phyloP scores from a whole-genome alignment of 2,888 invertebrate species.

The Prenolepis imparis region DNA sequence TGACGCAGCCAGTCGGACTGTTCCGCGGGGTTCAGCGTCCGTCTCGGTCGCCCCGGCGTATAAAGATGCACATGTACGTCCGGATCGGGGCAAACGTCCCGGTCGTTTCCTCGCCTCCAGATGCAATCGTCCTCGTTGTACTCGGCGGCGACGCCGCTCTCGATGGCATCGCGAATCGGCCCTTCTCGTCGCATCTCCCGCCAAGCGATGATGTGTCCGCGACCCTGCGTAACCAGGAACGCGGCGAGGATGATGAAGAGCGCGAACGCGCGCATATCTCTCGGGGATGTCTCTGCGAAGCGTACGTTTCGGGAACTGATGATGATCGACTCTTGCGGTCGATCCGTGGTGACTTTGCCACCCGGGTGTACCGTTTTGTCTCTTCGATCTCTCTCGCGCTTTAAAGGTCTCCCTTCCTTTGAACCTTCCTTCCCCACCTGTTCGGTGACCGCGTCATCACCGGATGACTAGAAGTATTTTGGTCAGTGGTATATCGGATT shows the following conservation, averaged over 20 bases:
- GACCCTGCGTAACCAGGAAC: background rate
- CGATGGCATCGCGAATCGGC: slow-evolving; percentile 84
- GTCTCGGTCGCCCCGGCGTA: slow-evolving; percentile 87
- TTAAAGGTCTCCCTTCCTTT: slow-evolving; percentile 52
- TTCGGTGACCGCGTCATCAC: background rate
- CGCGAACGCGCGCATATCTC: slow-evolving; percentile 13
- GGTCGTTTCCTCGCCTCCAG: slow-evolving; percentile 89
- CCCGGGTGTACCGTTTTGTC: background rate
- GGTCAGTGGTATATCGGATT: background rate
- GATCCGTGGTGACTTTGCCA: background rate
- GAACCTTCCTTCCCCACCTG: slow-evolving; percentile 56
- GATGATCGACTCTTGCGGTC: background rate
- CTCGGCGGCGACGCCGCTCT: slow-evolving; percentile 85
- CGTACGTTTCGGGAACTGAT: background rate
- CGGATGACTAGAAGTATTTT: background rate
- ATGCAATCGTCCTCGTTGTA: slow-evolving; percentile 91
- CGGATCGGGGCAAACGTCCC: slow-evolving; percentile 91
- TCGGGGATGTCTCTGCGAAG: slow-evolving; percentile 5
- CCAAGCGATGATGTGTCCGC: slow-evolving; percentile 8
- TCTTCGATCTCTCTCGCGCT: background rate
- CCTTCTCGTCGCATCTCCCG: slow-evolving; percentile 66
- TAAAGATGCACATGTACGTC: slow-evolving; percentile 90
- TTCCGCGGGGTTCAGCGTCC: slow-evolving; percentile 71
- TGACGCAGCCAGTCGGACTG: slow-evolving; percentile 92
- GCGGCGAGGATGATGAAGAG: background rate